A percentile compares a stretch with the other conserved stretches of the same genome.
phyloP scores from a whole-genome alignment of 2,888 invertebrate species.

The Pasiphila rectangulata region DNA sequence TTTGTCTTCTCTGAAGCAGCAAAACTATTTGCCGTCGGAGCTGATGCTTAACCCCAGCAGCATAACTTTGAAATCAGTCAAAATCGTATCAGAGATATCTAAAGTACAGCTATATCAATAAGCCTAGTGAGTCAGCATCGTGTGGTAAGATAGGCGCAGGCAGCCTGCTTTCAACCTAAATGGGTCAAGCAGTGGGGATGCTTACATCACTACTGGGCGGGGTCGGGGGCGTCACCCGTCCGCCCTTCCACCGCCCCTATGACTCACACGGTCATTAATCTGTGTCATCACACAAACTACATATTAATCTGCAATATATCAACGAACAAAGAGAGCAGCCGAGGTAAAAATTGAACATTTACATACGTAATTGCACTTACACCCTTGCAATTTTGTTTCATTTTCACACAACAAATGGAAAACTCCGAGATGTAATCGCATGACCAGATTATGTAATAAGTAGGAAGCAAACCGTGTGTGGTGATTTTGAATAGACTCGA shows the following conservation, averaged over 20 bases:
- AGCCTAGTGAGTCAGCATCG: no score
- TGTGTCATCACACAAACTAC: constrained; percentile 11
- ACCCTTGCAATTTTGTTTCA: constrained; percentile 20
- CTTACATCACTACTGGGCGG: constrained; percentile 34
- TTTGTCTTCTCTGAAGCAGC: no score
- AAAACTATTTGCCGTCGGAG: no score
- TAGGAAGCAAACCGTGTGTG: background rate
- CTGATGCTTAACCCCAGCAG: no score
- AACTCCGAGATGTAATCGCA: background rate
- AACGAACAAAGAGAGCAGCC: constrained; percentile 40
- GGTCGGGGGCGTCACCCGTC: constrained; percentile 28
- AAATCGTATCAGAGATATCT: no score
- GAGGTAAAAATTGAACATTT: constrained; percentile 44
- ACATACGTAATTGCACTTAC: constrained; percentile 42
- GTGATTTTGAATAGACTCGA: background rate
- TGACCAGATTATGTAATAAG: background rate
- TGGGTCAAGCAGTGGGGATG: constrained; percentile 24
- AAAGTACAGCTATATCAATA: no score
- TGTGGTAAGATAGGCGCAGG: background rate
- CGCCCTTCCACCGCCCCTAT: constrained; percentile 34
- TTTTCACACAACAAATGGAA: constrained; percentile 27
- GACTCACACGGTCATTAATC: constrained; percentile 33
- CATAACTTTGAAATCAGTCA: no score
- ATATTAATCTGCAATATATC: constrained; percentile 21
- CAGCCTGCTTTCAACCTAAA: constrained; percentile 5